Base-by-base conservation (phyloP, 2,888 invertebrate species). In the Campoplex capitator region DNA sequence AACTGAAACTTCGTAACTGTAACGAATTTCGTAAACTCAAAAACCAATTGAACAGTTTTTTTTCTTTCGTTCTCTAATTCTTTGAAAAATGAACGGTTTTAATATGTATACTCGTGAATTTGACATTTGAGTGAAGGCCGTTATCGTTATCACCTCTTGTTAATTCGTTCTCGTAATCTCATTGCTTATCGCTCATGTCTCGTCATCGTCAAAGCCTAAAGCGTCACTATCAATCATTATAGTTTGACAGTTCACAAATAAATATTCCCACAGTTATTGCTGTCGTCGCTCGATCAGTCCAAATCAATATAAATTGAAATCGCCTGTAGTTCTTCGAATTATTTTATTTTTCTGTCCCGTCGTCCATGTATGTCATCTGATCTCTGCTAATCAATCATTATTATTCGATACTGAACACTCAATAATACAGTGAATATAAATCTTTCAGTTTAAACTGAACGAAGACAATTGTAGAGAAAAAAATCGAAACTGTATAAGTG, bases 121-220 rank as follows among this genome's bases (percentile, higher is more conserved):
- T 58, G 70, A 70, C 70, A 58, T 70, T 7, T 70, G 70, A 70
- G 45, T 45, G 51, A 79, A 70, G 54, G 42, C 45, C 45, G 42
- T 70, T 58, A 79, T 70, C 78, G 56, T 70, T 70, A 79, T 79
- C 70, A 51, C n/a, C 54, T 79, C 56, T 45, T 18, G 78, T 70
- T 70, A 79, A 79, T 79, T 70, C 78, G 65, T 58, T 42, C 56
- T 58, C 45, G 78, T 42, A 58, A 70, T 79, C 78, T 79, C 45
- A 68, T 54, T 68, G 42, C 48, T 70, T 79, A 70, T 79, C 78
- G 70, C 38, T 54, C 56, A n/a, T 56, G 78, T 78, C 56, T 78
- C 56, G 56, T 70, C 42, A 65, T 42, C 38, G 70, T 70, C 56
- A 79, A 70, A 79, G 28, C 42, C 56, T 18, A 13, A 45, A 28